Evolutionary conservation across 2,797 vertebrate genomes (phyloP), one percentile per base, ranked within the genome.

Genomic region (Pagetopsis macropterus): DNA sequence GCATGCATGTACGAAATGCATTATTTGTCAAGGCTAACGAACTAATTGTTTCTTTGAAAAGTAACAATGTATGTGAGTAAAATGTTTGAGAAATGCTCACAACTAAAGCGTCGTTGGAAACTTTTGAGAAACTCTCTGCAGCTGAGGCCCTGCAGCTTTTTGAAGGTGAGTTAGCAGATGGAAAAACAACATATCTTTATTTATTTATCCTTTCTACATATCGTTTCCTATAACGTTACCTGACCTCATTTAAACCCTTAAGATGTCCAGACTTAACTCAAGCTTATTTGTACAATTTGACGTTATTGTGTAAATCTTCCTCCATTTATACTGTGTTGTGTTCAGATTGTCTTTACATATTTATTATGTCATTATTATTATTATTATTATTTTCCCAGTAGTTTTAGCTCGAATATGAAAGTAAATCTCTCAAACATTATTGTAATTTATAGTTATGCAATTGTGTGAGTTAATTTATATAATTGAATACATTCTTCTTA

Each of bases 71-170:
- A 14, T 3, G 33, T 37, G 33, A 15, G 5, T 55, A 14, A 8
- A 57, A 37, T 3, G n/a, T 27, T 68, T 70, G 54, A 7, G 31
- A 31, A 49, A 55, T 48, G 33, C 27, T 49, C 7, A 33, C 3
- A 21, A 13, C 10, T 70, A n/a, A 71, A 66, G 17, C 9, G 41
- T 66, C 31, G 72, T 67, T 33, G 1, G 60, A 37, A 83, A 90
- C 66, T 87, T 27, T 79, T 65, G 51, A 72, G 48, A 56, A 78
- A 78, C 40, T 84, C 31, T 37, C 46, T 2, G 27, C 27, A 85
- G 61, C 52, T 31, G 74, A 82, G 90, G 90, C 89, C 85, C 86
- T 16, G 57, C 72, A 76, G 51, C 65, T 82, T 8, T 4, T 13
- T 67, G 64, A 51, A 63, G 63, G 65, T 70, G 44, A 40, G 43